Evolutionary conservation across 2,113 vertebrate species (phyloP), one percentile per base, ranked within the genome.

Genomic region (Misgurnus mizolepis): DNA sequence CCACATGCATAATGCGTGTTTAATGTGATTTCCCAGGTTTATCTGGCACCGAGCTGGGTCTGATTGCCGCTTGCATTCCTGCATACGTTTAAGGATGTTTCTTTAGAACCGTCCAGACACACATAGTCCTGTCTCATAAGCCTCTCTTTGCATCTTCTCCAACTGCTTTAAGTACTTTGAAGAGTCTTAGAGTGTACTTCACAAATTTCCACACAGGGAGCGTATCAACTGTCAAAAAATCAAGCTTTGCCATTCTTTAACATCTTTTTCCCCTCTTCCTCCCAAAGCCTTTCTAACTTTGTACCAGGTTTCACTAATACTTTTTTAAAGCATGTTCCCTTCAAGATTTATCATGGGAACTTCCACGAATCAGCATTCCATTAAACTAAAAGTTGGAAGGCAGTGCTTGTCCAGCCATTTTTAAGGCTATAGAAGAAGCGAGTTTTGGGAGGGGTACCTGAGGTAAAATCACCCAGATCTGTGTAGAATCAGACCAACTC

Each of bases 11-110:
- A 90, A 91, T 90, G 89, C 88, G 85, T 67, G 73, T 87, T 90
- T 92, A 92, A 93, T 92, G 90, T 93, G 92, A 93, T 92, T 93
- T 89, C 85, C 78, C 83, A 87, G 88, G 90, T 90, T 90, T 91
- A 90, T 90, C 88, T 88, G 87, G 82, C 85, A 85, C 91, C 58
- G 81, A 72, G 79, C 67, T 90, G 85, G 78, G 89, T 88, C 86
- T 92, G 92, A 93, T 93, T 93, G 92, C 89, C 83, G 88, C 85
- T 86, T 88, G 83, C 66, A 88, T 85, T 65, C 88, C 84, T 75
- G 87, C 89, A 84, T 88, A 85, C 78, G 86, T 88, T 89, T 91
- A 89, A 90, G 90, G 87, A 91, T 78, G 89, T 88, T 88, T 90
- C 85, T 90, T 89, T 87, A 91, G 83, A 86, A 87, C 56, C 17